Evolutionary conservation across 2,888 invertebrate species (phyloP), one percentile per base, ranked within the genome.

Genomic region (Bellardia bayeri): DNA sequence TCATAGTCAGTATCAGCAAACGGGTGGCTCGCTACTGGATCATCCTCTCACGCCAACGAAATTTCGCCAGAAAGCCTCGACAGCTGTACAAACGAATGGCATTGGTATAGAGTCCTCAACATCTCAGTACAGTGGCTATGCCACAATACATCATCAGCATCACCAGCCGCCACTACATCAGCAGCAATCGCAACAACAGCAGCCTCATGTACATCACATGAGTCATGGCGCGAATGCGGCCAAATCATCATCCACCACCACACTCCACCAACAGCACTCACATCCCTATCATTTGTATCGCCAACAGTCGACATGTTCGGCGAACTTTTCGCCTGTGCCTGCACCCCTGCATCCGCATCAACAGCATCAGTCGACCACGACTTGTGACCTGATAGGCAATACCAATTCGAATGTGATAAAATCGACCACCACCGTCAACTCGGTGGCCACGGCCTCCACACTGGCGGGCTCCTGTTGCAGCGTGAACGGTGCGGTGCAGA

Each of bases 1-100:
- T 88, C 93, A 92, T 89, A 93, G 93, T 90, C 93, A 93, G 87
- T 93, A 92, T 85, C 94, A 93, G 89, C 94, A 94, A 90, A 93
- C 93, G 76, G 93, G 93, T 72, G 93, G 93, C 75, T 93, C 93
- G 45, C 89, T 94, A 89, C 91, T 94, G 66, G 94, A 94, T 89
- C 93, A 94, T 90, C 93, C 93, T 30, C 90, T 93, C 63, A 93
- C 93, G 85, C 93, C 94, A 76, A 93, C 93, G 84, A 91, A 93
- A 88, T 93, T 93, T 90, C 92, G 93, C 82, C 92, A 93, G 84
- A 89, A 89, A 87, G 91, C 93, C 84, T 92, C 92, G 81, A 92
- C 93, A 45, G 93, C 94, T 51, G 93, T 93, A 80, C 93, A 93
- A 89, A 93, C 93, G 86, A 91, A 92, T 71, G 93, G 93, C 86